Evolutionary conservation across 2,113 vertebrate species (phyloP).

Genomic region (Mustelus asterias): DNA sequence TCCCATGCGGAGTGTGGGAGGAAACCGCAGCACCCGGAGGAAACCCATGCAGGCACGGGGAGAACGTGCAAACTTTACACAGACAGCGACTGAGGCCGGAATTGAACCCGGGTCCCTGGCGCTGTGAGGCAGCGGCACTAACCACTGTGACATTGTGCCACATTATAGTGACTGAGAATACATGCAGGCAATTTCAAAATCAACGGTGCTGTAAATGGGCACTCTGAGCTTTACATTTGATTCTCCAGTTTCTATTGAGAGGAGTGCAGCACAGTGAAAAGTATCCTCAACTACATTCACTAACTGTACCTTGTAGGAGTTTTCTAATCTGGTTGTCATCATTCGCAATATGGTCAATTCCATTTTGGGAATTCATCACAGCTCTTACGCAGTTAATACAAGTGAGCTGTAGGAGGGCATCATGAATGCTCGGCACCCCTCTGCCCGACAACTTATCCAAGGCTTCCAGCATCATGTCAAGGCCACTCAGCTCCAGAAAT

Average conservation of each 20-base stretch:
- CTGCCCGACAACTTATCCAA: slow-evolving; percentile 83
- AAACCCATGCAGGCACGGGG: too few species aligned
- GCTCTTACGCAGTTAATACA: slow-evolving; percentile 88
- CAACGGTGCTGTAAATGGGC: neutral
- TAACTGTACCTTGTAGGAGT: slow-evolving; percentile 78
- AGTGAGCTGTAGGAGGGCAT: slow-evolving; percentile 90
- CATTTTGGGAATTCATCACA: slow-evolving; percentile 83
- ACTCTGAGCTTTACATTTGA: neutral
- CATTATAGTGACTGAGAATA: neutral
- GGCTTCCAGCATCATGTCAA: slow-evolving; percentile 89
- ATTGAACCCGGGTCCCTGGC: too few species aligned
- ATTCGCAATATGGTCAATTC: slow-evolving; percentile 87
- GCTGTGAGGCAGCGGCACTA: too few species aligned
- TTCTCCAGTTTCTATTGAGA: neutral
- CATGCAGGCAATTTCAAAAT: neutral
- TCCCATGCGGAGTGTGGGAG: too few species aligned
- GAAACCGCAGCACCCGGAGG: too few species aligned
- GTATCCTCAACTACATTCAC: neutral
- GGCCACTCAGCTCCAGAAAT: slow-evolving; percentile 86
- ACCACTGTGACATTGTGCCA: too few species aligned
- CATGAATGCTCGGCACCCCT: slow-evolving; percentile 80
- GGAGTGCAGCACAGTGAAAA: too few species aligned
- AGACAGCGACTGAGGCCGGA: too few species aligned
- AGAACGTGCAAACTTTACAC: too few species aligned
- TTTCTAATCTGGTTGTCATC: slow-evolving; percentile 89